Conservation (phyloP, 2,797 vertebrate genomes). For the Crenuchus spilurus region DNA sequence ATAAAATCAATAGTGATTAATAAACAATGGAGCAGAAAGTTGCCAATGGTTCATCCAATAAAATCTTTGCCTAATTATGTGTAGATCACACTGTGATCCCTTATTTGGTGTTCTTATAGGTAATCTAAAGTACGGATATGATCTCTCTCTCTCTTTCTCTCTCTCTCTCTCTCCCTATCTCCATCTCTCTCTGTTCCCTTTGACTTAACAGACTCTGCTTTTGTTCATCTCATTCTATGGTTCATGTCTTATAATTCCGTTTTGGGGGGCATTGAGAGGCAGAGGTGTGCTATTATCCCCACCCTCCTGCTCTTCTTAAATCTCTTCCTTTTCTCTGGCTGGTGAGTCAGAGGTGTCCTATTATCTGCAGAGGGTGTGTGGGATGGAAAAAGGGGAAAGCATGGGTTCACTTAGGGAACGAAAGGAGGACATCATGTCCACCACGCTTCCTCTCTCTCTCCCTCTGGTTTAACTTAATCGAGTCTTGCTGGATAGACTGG, state of each 20-base stretch:
- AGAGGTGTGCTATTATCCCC: slow-evolving; percentile 41
- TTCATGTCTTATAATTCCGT: slow-evolving; percentile 25
- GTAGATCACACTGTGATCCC: no score
- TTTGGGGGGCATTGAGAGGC: slow-evolving; percentile 14
- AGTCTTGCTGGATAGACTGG: slow-evolving; percentile 53
- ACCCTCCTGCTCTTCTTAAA: slow-evolving; percentile 22
- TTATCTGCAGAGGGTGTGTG: slow-evolving; percentile 49
- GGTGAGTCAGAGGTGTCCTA: slow-evolving; percentile 53
- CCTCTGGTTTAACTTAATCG: slow-evolving; percentile 46
- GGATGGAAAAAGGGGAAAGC: slow-evolving; percentile 42
- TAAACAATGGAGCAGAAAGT: no score
- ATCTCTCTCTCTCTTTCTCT: slow-evolving; percentile 18
- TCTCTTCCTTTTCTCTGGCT: background rate
- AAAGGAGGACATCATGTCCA: slow-evolving; percentile 50
- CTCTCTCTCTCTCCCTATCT: background rate
- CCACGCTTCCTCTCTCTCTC: slow-evolving; percentile 32
- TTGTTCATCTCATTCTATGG: slow-evolving; percentile 29
- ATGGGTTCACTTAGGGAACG: slow-evolving; percentile 48
- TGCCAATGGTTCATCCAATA: no score
- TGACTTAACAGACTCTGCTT: slow-evolving; percentile 7
- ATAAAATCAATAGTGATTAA: no score
- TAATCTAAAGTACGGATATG: slow-evolving; percentile 5
- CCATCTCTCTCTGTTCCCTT: slow-evolving; percentile 17
- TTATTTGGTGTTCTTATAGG: no score
- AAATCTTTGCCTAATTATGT: no score